A percentile compares a stretch with the other conserved stretches of the same genome.
Evolutionary conservation across 2,888 invertebrate species (phyloP).

Genomic region (Coremacera marginata): DNA sequence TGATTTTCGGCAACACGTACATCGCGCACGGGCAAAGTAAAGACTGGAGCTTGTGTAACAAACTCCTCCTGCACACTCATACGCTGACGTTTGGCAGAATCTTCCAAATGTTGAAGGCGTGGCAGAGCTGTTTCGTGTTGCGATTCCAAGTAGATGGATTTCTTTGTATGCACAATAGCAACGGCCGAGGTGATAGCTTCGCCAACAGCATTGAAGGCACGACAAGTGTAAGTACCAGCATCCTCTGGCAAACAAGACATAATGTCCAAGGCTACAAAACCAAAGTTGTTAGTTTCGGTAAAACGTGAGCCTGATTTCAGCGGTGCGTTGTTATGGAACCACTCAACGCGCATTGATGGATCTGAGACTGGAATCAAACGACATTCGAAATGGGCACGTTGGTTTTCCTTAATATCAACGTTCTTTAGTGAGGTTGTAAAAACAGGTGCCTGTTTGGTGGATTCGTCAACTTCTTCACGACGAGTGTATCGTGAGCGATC

Average conservation of each 20-base stretch:
- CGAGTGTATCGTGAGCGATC: conserved; percentile 84
- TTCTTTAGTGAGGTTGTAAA: conserved; percentile 94
- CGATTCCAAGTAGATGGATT: conserved; percentile 88
- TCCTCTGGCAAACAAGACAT: conserved; percentile 96
- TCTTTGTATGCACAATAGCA: conserved; percentile 84
- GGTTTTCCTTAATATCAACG: conserved; percentile 93
- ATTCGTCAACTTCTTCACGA: conserved; percentile 82
- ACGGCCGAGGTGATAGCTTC: conserved; percentile 93
- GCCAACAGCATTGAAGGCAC: conserved; percentile 91
- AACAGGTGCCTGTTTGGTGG: conserved; percentile 90
- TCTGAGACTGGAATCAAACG: conserved; percentile 94
- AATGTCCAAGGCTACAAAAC: conserved; percentile 96
- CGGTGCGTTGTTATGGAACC: conserved; percentile 93
- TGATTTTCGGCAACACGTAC: conserved; percentile 89
- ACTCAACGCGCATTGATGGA: conserved; percentile 92
- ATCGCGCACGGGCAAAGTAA: conserved; percentile 91
- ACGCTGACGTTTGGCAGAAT: conserved; percentile 80
- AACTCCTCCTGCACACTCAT: conserved; percentile 82
- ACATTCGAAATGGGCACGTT: conserved; percentile 94
- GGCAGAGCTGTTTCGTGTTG: conserved; percentile 89
- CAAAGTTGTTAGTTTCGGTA: conserved; percentile 96
- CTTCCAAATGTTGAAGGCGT: conserved; percentile 85
- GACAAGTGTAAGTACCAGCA: conserved; percentile 94
- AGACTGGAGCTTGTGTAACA: conserved; percentile 89
- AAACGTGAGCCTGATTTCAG: conserved; percentile 95